Percentiles rank a stretch among this genome's conserved stretches.
phyloP scores from a whole-genome alignment of 2,888 invertebrate genomes.

The Habroteleia sp. region DNA sequence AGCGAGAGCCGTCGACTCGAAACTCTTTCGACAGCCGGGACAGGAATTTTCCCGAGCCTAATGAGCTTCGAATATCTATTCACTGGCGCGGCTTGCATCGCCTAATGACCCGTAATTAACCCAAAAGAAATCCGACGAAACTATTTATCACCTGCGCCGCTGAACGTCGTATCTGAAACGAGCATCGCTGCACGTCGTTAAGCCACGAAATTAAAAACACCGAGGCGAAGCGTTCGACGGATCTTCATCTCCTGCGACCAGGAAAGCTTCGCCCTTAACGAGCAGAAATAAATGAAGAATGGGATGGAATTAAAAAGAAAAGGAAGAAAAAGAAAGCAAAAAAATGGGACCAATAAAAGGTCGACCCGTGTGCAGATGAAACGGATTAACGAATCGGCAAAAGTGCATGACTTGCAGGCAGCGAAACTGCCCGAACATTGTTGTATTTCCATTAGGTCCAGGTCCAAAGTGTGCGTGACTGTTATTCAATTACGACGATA shows the following conservation, averaged over 20 bases:
- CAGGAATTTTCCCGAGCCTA: slow-evolving; percentile 22
- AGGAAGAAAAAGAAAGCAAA: background rate
- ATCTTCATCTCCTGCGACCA: no score
- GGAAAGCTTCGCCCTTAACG: background rate
- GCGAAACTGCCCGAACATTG: slow-evolving; percentile 32
- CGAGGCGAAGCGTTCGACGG: background rate
- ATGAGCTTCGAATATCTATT: slow-evolving; percentile 41
- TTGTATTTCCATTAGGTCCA: slow-evolving; percentile 54
- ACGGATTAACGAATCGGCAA: slow-evolving; percentile 44
- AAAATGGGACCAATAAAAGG: slow-evolving; percentile 10
- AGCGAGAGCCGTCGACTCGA: slow-evolving; percentile 2
- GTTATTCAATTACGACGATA: slow-evolving; percentile 58
- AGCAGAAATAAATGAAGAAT: slow-evolving; percentile 2
- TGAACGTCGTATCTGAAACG: slow-evolving; percentile 45
- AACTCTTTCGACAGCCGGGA: slow-evolving; percentile 12
- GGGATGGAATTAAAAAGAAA: background rate
- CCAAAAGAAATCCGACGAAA: slow-evolving; percentile 18
- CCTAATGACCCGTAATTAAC: slow-evolving; percentile 48
- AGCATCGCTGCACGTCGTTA: no score
- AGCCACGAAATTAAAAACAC: slow-evolving; percentile 33
- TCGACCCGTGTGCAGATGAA: slow-evolving; percentile 7
- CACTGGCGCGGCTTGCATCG: slow-evolving; percentile 33
- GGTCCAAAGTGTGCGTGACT: slow-evolving; percentile 54
- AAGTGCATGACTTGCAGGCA: slow-evolving; percentile 59
- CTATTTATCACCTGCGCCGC: slow-evolving; percentile 49